A percentile compares a stretch with the other conserved stretches of the same genome.
Evolutionary conservation across 2,888 invertebrate species (phyloP).

Genomic region (Megamerina dolium): DNA sequence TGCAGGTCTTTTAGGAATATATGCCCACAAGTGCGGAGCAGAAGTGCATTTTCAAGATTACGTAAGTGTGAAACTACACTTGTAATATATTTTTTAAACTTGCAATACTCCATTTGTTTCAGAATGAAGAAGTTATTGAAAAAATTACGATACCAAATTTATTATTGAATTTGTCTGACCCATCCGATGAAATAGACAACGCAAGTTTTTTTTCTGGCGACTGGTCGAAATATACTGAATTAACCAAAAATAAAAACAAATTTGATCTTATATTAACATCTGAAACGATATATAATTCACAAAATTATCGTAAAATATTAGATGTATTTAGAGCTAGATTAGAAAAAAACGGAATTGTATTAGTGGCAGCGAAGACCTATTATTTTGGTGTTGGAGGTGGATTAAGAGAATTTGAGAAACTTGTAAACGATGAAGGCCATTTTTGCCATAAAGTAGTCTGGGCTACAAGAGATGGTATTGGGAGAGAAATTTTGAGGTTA

Average conservation of each 20-base stretch:
- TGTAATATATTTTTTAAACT: neutral
- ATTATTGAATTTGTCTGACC: conserved; percentile 54
- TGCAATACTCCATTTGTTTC: conserved; percentile 13
- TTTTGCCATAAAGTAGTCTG: conserved; percentile 59
- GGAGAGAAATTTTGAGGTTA: conserved; percentile 43
- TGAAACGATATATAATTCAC: conserved; percentile 86
- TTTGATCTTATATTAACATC: conserved; percentile 86
- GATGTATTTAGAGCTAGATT: conserved; percentile 58
- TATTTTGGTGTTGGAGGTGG: conserved; percentile 97
- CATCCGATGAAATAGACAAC: neutral
- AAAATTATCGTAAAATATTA: conserved; percentile 72
- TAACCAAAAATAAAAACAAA: conserved; percentile 50
- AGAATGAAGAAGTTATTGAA: conserved; percentile 82
- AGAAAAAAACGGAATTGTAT: conserved; percentile 58
- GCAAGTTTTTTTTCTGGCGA: conserved; percentile 65
- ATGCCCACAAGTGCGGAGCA: conserved; percentile 63
- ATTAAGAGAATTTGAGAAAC: conserved; percentile 65
- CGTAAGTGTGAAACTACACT: conserved; percentile 55
- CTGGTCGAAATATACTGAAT: conserved; percentile 60
- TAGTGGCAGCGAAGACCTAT: conserved; percentile 81
- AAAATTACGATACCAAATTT: conserved; percentile 79
- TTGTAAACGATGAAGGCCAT: conserved; percentile 53
- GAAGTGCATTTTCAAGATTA: conserved; percentile 88
- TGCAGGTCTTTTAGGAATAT: conserved; percentile 80
- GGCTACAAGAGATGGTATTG: conserved; percentile 53